Evolutionary conservation across 2,888 invertebrate genomes (phyloP).

Genomic region (Catonia carolina): DNA sequence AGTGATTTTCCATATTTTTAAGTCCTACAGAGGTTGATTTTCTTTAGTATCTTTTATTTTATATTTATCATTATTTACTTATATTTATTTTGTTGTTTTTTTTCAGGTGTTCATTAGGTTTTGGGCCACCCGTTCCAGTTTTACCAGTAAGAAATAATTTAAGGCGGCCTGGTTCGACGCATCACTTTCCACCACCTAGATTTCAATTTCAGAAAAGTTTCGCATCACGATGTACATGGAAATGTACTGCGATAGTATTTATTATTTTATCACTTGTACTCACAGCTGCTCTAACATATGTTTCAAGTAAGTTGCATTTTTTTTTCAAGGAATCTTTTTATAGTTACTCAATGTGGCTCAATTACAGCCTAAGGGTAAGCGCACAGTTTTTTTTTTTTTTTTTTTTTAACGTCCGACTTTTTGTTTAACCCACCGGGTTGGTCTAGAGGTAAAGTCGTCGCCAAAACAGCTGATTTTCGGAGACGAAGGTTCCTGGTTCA

Average conservation of each 20-base stretch:
- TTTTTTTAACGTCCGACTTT: too few relatives aligned
- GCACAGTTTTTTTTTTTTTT: conserved; percentile 13
- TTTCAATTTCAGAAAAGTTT: conserved; percentile 82
- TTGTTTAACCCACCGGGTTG: too few relatives aligned
- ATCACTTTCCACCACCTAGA: conserved; percentile 65
- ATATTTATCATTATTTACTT: too few relatives aligned
- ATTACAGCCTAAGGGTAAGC: neutral
- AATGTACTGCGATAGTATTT: conserved; percentile 82
- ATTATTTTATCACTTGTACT: conserved; percentile 76
- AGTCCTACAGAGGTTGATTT: too few relatives aligned
- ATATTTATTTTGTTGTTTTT: conserved; percentile 12
- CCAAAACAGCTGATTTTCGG: too few relatives aligned
- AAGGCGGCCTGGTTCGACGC: conserved; percentile 58
- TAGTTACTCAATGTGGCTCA: neutral
- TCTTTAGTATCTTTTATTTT: too few relatives aligned
- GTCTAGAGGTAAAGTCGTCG: too few relatives aligned
- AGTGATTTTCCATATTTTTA: too few relatives aligned
- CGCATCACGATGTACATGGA: conserved; percentile 83
- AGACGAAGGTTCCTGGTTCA: too few relatives aligned
- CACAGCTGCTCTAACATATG: conserved; percentile 75
- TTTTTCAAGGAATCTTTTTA: neutral
- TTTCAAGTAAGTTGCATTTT: conserved; percentile 63
- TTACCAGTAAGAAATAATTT: conserved; percentile 68
- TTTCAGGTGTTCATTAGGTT: conserved; percentile 51
- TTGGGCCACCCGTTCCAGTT: conserved; percentile 55